phyloP scores from a whole-genome alignment of 2,888 invertebrate species.

The Aphodius granarius region DNA sequence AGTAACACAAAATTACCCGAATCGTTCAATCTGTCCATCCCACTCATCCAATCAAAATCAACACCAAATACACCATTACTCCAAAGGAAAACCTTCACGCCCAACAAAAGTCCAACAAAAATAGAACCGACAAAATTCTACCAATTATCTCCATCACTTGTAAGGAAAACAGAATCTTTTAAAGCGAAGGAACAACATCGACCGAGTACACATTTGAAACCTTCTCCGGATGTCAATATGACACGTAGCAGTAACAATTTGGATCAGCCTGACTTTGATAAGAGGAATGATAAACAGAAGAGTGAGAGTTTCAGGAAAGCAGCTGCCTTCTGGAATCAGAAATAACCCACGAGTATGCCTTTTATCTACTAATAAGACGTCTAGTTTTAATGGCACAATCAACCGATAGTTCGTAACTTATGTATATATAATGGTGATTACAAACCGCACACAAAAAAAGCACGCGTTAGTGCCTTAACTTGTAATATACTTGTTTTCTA shows the following conservation, averaged over 20 bases:
- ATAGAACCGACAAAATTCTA: slow-evolving; percentile 31
- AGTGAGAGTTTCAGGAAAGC: slow-evolving; percentile 51
- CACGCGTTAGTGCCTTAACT: slow-evolving; percentile 30
- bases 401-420: neutral
- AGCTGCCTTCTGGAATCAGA: slow-evolving; percentile 52
- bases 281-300: slow-evolving; percentile 41
- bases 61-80: slow-evolving; percentile 14
- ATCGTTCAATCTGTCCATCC: neutral
- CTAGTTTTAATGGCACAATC: neutral
- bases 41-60: slow-evolving; percentile 19
- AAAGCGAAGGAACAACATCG: slow-evolving; percentile 45
- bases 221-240: neutral
- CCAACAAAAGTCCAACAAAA: slow-evolving; percentile 2
- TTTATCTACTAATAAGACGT: neutral
- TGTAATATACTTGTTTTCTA: slow-evolving; percentile 34
- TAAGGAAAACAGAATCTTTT: slow-evolving; percentile 55
- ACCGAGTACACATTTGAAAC: slow-evolving; percentile 11
- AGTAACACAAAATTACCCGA: slow-evolving; percentile 21
- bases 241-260: neutral
- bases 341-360: slow-evolving; percentile 27
- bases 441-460: slow-evolving; percentile 17
- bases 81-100: neutral
- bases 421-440: slow-evolving; percentile 18
- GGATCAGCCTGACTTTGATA: neutral
- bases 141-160: slow-evolving; percentile 52